These are phyloP conservation scores for Pilophorus perplexus DNA, from an alignment of 2,888 invertebrate genomes.

Conservation along the genomic window DNA sequence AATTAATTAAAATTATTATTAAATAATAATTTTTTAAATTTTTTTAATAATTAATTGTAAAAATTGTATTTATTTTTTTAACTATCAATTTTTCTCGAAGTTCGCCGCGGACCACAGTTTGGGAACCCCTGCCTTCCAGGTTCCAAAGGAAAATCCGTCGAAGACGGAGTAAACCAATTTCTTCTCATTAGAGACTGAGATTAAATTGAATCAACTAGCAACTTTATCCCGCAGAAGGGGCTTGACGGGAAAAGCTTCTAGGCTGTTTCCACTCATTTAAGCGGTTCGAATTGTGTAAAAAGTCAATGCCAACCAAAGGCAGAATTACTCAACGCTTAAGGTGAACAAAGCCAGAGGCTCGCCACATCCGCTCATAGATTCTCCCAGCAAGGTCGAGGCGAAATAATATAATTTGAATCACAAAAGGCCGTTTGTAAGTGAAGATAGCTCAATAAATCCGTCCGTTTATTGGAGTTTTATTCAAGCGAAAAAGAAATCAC, in stretches of 20 bases:
- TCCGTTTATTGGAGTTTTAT: background rate
- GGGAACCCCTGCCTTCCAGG: no score
- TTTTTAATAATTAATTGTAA: no score
- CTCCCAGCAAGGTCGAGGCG: background rate
- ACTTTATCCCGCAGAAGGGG: no score
- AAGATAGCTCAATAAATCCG: background rate
- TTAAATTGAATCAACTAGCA: no score
- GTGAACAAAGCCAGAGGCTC: background rate
- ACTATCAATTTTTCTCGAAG: no score
- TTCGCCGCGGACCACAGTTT: no score
- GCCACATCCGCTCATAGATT: background rate
- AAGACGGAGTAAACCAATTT: no score
- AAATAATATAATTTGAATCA: background rate
- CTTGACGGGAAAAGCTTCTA: background rate
- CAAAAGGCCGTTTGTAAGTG: background rate
- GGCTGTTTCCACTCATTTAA: background rate
- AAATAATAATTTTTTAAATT: no score
- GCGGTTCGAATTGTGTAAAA: background rate
- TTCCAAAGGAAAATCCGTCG: no score
- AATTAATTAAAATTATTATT: no score
- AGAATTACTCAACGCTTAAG: background rate
- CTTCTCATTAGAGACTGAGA: no score
- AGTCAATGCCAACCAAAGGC: background rate
- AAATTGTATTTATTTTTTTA: no score
- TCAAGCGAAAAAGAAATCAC: conserved; percentile 8